Percentiles rank a stretch among this genome's conserved stretches.
Evolutionary conservation across 2,888 invertebrate species (phyloP).

Genomic region (Marasmarcha lunaedactyla): DNA sequence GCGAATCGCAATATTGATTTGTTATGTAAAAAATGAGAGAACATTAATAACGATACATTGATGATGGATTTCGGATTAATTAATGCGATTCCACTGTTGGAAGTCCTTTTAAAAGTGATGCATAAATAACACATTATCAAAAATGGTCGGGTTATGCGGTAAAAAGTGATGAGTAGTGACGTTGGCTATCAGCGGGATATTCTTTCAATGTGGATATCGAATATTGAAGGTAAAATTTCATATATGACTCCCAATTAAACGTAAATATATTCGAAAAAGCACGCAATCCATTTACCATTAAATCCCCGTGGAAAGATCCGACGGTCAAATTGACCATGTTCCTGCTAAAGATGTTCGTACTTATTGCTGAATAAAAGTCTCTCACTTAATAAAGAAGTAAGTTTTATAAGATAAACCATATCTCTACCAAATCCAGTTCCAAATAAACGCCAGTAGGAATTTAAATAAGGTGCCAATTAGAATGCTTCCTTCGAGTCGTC

Average conservation of each 20-base stretch:
- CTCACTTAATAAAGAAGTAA: constrained; percentile 50
- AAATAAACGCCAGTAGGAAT: constrained; percentile 48
- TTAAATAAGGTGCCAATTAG: constrained; percentile 64
- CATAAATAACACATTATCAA: constrained; percentile 52
- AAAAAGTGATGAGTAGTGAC: not conserved
- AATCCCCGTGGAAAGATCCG: no score
- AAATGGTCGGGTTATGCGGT: constrained; percentile 33
- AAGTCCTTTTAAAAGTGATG: constrained; percentile 40
- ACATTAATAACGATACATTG: constrained; percentile 36
- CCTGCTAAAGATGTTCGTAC: constrained; percentile 32
- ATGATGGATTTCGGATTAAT: constrained; percentile 53
- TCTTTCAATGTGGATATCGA: no score
- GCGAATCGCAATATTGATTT: not conserved
- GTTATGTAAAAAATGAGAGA: constrained; percentile 26
- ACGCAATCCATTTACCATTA: no score
- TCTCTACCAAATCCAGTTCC: constrained; percentile 32
- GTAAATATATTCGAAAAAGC: no score
- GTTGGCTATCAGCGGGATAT: constrained; percentile 28
- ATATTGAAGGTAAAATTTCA: no score
- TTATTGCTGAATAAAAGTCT: constrained; percentile 38
- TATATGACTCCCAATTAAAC: no score
- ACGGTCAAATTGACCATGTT: no score
- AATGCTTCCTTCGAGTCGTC: constrained; percentile 18
- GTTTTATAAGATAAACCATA: constrained; percentile 47
- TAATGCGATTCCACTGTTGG: constrained; percentile 45